A percentile compares a stretch with the other conserved stretches of the same genome.
phyloP scores from a whole-genome alignment of 2,797 vertebrate genomes.

The Rachycentron canadum region DNA sequence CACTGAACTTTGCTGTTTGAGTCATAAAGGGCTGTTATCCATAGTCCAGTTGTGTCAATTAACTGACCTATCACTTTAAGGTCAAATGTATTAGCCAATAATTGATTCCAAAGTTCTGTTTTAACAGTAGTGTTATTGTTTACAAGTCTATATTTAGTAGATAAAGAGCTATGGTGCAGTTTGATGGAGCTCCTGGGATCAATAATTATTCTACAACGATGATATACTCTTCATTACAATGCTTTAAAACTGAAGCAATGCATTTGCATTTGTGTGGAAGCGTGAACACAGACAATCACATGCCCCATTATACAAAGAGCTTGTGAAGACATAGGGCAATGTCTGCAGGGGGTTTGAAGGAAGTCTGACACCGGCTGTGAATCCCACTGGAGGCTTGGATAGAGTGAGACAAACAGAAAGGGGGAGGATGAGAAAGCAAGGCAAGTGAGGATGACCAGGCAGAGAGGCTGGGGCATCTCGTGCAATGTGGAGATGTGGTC shows the following conservation, averaged over 20 bases:
- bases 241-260: conserved; percentile 40
- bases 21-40: too few species aligned
- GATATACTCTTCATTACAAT: conserved; percentile 45
- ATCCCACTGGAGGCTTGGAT: conserved; percentile 12
- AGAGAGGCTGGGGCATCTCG: conserved; percentile 58
- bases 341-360: conserved; percentile 16
- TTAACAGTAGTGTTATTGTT: background rate
- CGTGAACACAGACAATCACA: conserved; percentile 57
- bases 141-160: background rate
- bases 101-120: background rate
- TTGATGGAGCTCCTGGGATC: conserved; percentile 28
- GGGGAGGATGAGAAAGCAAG: conserved; percentile 17
- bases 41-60: too few species aligned
- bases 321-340: conserved; percentile 48
- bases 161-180: conserved; percentile 33
- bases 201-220: conserved; percentile 42
- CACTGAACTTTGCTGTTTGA: too few species aligned
- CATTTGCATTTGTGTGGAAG: conserved; percentile 55
- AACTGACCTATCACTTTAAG: too few species aligned
- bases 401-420: conserved; percentile 24
- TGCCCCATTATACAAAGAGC: conserved; percentile 60
- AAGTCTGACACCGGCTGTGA: conserved; percentile 31
- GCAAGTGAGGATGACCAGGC: conserved; percentile 52
- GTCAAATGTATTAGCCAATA: background rate
- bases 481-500: conserved; percentile 64